phyloP scores from a whole-genome alignment of 2,797 vertebrate species.

The Synaphobranchus kaupii region DNA sequence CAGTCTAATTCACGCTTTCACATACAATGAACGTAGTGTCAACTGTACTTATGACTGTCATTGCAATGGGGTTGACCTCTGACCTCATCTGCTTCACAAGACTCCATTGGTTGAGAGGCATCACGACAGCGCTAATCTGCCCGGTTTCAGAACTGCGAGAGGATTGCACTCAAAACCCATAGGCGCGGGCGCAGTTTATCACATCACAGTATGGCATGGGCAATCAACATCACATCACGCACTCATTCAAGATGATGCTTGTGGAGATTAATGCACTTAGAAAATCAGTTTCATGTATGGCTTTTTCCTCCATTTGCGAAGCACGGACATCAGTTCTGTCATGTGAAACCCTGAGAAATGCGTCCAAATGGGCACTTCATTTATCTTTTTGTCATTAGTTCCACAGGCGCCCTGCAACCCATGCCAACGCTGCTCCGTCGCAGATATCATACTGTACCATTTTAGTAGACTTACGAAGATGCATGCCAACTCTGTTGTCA shows the following conservation, averaged over 20 bases:
- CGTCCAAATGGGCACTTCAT: constrained; percentile 66
- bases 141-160: constrained; percentile 30
- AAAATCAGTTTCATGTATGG: constrained; percentile 33
- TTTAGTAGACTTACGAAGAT: constrained; percentile 54
- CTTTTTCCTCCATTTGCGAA: constrained; percentile 46
- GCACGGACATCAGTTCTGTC: constrained; percentile 55
- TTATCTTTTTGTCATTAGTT: constrained; percentile 72
- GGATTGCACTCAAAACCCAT: neutral
- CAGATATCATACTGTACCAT: constrained; percentile 52
- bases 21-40: neutral
- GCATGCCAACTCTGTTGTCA: constrained; percentile 48
- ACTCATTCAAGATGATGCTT: constrained; percentile 45
- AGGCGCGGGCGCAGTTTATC: constrained; percentile 49
- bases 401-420: constrained; percentile 54
- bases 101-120: constrained; percentile 51
- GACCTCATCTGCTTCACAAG: constrained; percentile 60
- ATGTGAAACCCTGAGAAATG: constrained; percentile 46
- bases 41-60: constrained; percentile 52
- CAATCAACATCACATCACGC: constrained; percentile 61
- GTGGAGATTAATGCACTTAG: constrained; percentile 42
- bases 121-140: constrained; percentile 55
- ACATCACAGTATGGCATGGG: constrained; percentile 43
- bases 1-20: constrained; percentile 1
- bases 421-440: constrained; percentile 56
- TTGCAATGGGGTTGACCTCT: constrained; percentile 59